Percentiles rank a stretch among this genome's conserved stretches.
Conservation (phyloP, 2,113 vertebrate genomes). For the Aplodontia rufa region DNA sequence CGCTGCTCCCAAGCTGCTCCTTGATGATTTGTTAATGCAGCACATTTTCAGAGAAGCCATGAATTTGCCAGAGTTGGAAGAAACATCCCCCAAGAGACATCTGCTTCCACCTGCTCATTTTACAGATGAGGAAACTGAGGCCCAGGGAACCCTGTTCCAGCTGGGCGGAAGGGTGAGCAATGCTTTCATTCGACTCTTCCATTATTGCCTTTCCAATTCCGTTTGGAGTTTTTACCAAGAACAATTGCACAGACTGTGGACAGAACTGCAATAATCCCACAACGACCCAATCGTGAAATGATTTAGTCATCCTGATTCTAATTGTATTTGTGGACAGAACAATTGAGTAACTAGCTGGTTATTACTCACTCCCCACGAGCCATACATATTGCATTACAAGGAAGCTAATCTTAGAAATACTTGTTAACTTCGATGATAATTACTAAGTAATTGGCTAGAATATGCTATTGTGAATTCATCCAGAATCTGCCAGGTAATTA, state of each 20-base stretch:
- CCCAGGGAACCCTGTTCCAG: neutral
- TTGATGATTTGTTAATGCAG: neutral
- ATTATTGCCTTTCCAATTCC: neutral
- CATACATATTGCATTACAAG: neutral
- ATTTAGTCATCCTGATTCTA: constrained; percentile 38
- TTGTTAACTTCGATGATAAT: constrained; percentile 68
- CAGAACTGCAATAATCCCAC: constrained; percentile 29
- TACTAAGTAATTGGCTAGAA: constrained; percentile 74
- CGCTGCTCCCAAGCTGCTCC: too few species aligned
- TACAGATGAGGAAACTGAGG: constrained; percentile 28
- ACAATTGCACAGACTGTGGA: neutral
- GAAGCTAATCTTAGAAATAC: constrained; percentile 21
- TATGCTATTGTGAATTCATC: constrained; percentile 56
- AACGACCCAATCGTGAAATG: neutral
- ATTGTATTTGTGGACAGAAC: constrained; percentile 56
- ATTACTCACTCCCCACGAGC: neutral
- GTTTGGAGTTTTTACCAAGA: constrained; percentile 19
- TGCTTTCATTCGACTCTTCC: neutral
- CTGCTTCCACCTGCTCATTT: neutral
- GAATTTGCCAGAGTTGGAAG: neutral
- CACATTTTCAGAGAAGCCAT: neutral
- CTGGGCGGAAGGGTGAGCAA: neutral
- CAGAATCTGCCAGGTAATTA: constrained; percentile 72
- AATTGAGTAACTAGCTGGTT: constrained; percentile 57
- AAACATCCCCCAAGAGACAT: neutral